Conservation (phyloP, 2,113 vertebrate species). For the Peromyscus polionotus region DNA sequence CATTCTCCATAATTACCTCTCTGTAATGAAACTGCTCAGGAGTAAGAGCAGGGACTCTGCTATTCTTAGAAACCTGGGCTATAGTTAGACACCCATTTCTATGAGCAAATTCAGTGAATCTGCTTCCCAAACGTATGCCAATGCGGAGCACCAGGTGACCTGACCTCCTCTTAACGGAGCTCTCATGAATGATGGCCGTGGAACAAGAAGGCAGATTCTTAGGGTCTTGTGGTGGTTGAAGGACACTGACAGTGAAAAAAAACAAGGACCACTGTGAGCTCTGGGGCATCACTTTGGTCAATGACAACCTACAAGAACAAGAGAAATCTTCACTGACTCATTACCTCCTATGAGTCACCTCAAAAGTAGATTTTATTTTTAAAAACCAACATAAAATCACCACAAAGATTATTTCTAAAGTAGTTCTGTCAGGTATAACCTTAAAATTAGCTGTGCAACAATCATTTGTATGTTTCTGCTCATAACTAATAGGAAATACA, state of each 20-base stretch:
- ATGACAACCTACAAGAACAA: not conserved
- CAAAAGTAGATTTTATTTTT: slow-evolving; percentile 60
- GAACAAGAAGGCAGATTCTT: not conserved
- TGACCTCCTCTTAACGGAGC: not conserved
- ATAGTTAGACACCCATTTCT: not conserved
- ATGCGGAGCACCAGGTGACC: not conserved
- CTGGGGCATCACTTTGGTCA: not conserved
- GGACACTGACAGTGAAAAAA: not conserved
- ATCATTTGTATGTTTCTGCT: slow-evolving; percentile 45
- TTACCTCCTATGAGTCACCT: slow-evolving; percentile 36
- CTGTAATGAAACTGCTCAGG: slow-evolving; percentile 37
- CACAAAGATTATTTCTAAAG: slow-evolving; percentile 55
- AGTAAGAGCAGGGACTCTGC: not conserved
- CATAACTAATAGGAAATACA: not conserved
- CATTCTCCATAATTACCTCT: not conserved
- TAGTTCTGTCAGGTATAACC: not conserved
- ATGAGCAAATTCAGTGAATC: not conserved
- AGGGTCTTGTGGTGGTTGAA: not conserved
- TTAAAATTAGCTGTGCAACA: slow-evolving; percentile 13
- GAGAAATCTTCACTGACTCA: slow-evolving; percentile 13
- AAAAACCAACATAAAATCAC: slow-evolving; percentile 55
- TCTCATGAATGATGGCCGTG: not conserved
- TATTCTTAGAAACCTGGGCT: not conserved
- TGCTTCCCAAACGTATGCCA: not conserved
- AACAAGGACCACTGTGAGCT: not conserved